These are phyloP conservation scores for Siniperca chuatsi DNA, from an alignment of 2,113 vertebrate species.

Conservation along the genomic window DNA sequence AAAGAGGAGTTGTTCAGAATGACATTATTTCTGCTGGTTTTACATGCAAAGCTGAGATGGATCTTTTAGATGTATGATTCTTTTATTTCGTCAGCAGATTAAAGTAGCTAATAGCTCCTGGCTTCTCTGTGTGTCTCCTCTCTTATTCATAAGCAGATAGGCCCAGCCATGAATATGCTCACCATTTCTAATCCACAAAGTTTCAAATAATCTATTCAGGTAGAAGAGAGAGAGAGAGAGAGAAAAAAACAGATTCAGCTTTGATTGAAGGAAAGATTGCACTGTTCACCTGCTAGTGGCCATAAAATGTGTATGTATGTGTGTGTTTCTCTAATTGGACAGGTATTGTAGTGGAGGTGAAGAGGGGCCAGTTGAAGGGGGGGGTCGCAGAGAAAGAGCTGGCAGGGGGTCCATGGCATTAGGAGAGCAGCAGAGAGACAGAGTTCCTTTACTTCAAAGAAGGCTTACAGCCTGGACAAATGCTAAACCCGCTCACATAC, in stretches of 20 bases:
- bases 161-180: conserved; percentile 44
- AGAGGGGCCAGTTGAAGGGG: conserved; percentile 57
- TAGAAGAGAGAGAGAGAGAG: not conserved
- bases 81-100: conserved; percentile 77
- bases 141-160: conserved; percentile 64
- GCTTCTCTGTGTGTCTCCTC: conserved; percentile 40
- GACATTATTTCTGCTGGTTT: conserved; percentile 76
- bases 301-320: conserved; percentile 41
- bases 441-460: conserved; percentile 77
- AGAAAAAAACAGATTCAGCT: conserved; percentile 34
- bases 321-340: conserved; percentile 72
- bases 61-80: conserved; percentile 76
- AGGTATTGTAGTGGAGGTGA: conserved; percentile 70
- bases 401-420: conserved; percentile 68
- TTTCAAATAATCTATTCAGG: conserved; percentile 63
- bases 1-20: conserved; percentile 46
- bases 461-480: conserved; percentile 62
- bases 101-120: conserved; percentile 70
- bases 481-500: conserved; percentile 53
- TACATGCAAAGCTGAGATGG: conserved; percentile 76
- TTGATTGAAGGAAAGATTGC: conserved; percentile 50
- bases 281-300: conserved; percentile 56
- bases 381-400: conserved; percentile 45
- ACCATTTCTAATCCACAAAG: conserved; percentile 54
- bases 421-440: conserved; percentile 58